Conservation (phyloP, 2,113 vertebrate species). For the Heterocephalus glaber region DNA sequence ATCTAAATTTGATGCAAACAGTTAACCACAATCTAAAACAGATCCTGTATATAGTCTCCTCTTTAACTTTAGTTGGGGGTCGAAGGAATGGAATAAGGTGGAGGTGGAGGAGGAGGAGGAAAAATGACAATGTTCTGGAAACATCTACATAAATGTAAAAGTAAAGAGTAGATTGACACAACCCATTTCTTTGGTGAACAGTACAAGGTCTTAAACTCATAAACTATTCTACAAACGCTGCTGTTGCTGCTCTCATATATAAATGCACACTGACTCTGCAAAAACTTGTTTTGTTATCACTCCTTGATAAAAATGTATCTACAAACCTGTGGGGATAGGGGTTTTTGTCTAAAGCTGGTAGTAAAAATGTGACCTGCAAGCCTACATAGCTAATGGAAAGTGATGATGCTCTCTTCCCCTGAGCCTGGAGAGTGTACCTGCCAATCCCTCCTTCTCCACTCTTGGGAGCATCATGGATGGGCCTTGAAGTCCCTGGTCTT, state of each 20-base stretch:
- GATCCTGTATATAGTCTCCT: slow-evolving; percentile 56
- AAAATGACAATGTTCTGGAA: slow-evolving; percentile 12
- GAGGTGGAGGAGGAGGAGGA: not conserved
- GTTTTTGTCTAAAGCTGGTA: slow-evolving; percentile 73
- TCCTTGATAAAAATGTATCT: slow-evolving; percentile 63
- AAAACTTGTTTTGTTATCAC: slow-evolving; percentile 45
- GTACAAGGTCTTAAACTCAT: slow-evolving; percentile 64
- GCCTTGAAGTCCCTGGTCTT: slow-evolving; percentile 4
- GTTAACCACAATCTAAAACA: slow-evolving; percentile 61
- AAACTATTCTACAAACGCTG: slow-evolving; percentile 69
- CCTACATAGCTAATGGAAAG: slow-evolving; percentile 74
- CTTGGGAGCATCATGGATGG: not conserved
- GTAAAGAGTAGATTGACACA: slow-evolving; percentile 55
- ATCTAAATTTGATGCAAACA: slow-evolving; percentile 64
- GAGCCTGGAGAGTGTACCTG: slow-evolving; percentile 28
- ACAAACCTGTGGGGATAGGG: slow-evolving; percentile 49
- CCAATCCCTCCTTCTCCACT: not conserved
- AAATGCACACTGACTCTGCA: slow-evolving; percentile 76
- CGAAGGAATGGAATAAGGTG: slow-evolving; percentile 8
- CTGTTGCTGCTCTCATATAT: slow-evolving; percentile 25
- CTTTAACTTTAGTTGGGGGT: not conserved
- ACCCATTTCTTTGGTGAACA: slow-evolving; percentile 84
- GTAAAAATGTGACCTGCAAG: slow-evolving; percentile 70
- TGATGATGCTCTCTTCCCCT: slow-evolving; percentile 51
- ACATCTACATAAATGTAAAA: slow-evolving; percentile 62